phyloP scores from a whole-genome alignment of 2,888 invertebrate species.

The Cinara cedri region DNA sequence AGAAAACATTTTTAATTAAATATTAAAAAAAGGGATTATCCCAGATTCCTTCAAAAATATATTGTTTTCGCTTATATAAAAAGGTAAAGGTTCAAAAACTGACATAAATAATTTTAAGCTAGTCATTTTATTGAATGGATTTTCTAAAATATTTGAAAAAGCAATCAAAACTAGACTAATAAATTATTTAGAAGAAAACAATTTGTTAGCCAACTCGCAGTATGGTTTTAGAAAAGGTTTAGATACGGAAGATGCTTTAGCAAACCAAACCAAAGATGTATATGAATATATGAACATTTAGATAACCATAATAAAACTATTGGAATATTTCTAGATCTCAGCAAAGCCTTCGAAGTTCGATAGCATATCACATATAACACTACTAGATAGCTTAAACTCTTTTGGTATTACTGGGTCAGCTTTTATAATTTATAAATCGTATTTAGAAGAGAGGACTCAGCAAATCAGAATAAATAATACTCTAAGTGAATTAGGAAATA shows the following conservation, averaged over 20 bases:
- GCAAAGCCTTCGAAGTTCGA: no score
- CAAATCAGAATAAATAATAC: background rate
- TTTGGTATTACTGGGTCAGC: conserved; percentile 13
- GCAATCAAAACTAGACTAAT: no score
- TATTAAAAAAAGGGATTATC: background rate
- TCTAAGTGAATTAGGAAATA: no score
- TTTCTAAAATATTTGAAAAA: no score
- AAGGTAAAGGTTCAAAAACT: no score
- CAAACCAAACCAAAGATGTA: background rate
- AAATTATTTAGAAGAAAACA: background rate
- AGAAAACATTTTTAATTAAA: conserved; percentile 10
- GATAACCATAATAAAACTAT: conserved; percentile 2
- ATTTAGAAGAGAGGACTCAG: background rate
- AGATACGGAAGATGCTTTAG: no score
- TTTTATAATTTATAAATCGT: background rate
- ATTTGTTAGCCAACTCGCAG: background rate
- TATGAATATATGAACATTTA: conserved; percentile 4
- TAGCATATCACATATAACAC: background rate
- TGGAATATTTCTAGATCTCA: no score
- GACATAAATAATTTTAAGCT: no score
- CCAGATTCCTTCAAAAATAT: background rate
- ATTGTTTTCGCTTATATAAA: no score
- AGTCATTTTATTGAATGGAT: no score
- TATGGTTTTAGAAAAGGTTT: conserved; percentile 1
- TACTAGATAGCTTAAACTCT: background rate